A percentile compares a stretch with the other conserved stretches of the same genome.
phyloP scores from a whole-genome alignment of 2,797 vertebrate genomes.

The Sebastes steindachneri region DNA sequence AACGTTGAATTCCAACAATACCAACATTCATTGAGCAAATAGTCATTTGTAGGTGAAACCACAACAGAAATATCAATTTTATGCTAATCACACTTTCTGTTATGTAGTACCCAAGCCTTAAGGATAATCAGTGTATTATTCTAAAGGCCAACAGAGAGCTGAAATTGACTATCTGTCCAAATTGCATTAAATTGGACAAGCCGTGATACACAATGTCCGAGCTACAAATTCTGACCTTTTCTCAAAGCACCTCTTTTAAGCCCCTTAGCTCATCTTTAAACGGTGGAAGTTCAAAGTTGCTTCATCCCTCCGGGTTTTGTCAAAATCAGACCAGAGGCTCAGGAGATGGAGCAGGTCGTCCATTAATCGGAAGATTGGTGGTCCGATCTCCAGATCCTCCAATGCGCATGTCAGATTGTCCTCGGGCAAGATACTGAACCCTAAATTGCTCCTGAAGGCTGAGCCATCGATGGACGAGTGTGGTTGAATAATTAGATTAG shows the following conservation, averaged over 20 bases:
- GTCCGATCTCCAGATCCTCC: too few relatives aligned
- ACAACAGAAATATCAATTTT: neutral
- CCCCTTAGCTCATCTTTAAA: neutral
- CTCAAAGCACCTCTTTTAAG: neutral
- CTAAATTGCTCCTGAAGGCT: too few relatives aligned
- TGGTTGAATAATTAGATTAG: too few relatives aligned
- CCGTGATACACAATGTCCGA: neutral
- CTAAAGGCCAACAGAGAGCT: neutral
- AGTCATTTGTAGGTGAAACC: neutral
- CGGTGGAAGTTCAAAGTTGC: neutral
- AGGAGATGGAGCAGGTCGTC: too few relatives aligned
- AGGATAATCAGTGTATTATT: neutral
- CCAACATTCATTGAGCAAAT: neutral
- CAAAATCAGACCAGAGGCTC: neutral
- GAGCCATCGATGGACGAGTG: too few relatives aligned
- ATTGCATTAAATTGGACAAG: neutral
- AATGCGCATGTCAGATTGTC: too few relatives aligned
- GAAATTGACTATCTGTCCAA: neutral
- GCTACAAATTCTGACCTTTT: neutral
- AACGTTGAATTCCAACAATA: neutral
- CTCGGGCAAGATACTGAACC: too few relatives aligned
- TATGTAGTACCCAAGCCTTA: neutral
- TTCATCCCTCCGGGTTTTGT: neutral
- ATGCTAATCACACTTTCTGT: neutral
- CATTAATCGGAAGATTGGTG: too few relatives aligned